A percentile compares a stretch with the other conserved stretches of the same genome.
phyloP scores from a whole-genome alignment of 1,140 invertebrate species.

The Drosophila pachea region DNA sequence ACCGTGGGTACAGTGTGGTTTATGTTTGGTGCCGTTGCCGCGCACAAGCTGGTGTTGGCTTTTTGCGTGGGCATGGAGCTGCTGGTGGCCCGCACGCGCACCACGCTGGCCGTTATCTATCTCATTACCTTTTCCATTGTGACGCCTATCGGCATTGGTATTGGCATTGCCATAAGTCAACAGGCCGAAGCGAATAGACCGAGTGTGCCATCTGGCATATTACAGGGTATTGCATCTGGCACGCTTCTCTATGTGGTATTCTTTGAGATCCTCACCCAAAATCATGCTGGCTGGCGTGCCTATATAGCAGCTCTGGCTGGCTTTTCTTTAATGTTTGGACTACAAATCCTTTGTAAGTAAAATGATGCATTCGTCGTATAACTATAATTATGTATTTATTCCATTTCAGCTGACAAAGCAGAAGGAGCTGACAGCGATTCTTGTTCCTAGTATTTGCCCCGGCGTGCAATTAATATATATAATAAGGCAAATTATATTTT shows the following conservation, averaged over 20 bases:
- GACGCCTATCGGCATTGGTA: constrained; percentile 88
- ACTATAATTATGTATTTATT: constrained; percentile 6
- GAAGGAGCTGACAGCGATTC: constrained; percentile 56
- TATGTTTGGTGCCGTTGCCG: constrained; percentile 90
- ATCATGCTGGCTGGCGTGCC: constrained; percentile 86
- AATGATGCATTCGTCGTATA: constrained; percentile 34
- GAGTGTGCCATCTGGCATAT: constrained; percentile 83
- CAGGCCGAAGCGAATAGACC: constrained; percentile 81
- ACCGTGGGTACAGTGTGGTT: constrained; percentile 86
- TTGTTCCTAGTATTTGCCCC: constrained; percentile 35
- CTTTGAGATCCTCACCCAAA: constrained; percentile 91
- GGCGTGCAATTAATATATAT: background rate
- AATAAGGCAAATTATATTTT: background rate
- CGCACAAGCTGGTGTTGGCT: constrained; percentile 94
- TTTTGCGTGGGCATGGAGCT: constrained; percentile 91
- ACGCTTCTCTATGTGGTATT: constrained; percentile 94
- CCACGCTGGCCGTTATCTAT: constrained; percentile 83
- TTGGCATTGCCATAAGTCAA: constrained; percentile 84
- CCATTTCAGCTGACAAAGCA: constrained; percentile 57
- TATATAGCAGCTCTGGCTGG: constrained; percentile 86
- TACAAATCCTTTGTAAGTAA: constrained; percentile 88
- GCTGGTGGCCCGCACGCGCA: constrained; percentile 83
- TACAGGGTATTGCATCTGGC: constrained; percentile 91
- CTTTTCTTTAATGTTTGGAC: constrained; percentile 87
- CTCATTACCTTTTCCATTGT: constrained; percentile 88